Evolutionary conservation across 2,888 invertebrate genomes (phyloP), one percentile per base, ranked within the genome.

Genomic region (Caradrina kadenii): DNA sequence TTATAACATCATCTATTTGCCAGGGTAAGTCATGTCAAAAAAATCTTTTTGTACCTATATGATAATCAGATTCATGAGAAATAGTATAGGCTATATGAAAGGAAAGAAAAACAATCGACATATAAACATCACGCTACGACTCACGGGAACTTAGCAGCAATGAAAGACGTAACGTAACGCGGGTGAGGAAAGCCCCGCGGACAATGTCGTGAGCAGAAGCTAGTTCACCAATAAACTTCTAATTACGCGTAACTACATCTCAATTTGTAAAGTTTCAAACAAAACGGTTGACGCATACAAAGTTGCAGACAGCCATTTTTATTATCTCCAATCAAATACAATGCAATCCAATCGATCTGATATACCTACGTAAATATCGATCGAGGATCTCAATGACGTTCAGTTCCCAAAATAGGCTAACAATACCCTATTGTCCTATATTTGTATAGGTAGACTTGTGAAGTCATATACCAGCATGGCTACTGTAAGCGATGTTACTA

Each of bases 381-480:
- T 19, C 17, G 48, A 59, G 66, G 58, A 70, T 63, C 59, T 35
- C 54, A 65, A 56, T 73, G 74, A 69, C 69, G 80, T 63, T n/a
- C 49, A 42, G 13, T 31, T 66, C 63, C 76, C 60, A 74, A 77
- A 73, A 69, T 68, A 74, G 80, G 71, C 21, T 58, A 68, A 81
- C 79, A 79, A 83, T 83, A 60, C 42, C 53, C 55, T 22, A 77
- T 82, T 82, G 82, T 82, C 61, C 76, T 71, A 54, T 62, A 68
- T 71, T 69, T 66, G 77, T 60, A 35, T 45, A 17, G n/a, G n/a
- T n/a, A n/a, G 45, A 42, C 42, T 54, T 58, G 31, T 77, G 71
- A 77, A 61, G 67, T 77, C 53, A 56, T 4, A 54, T n/a, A 22
- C 35, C 17, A 71, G 54, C 15, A 61, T 21, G 54, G 56, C 39